Evolutionary conservation across 2,797 vertebrate species (phyloP).

Genomic region (Cynodonichthys magdalenae): DNA sequence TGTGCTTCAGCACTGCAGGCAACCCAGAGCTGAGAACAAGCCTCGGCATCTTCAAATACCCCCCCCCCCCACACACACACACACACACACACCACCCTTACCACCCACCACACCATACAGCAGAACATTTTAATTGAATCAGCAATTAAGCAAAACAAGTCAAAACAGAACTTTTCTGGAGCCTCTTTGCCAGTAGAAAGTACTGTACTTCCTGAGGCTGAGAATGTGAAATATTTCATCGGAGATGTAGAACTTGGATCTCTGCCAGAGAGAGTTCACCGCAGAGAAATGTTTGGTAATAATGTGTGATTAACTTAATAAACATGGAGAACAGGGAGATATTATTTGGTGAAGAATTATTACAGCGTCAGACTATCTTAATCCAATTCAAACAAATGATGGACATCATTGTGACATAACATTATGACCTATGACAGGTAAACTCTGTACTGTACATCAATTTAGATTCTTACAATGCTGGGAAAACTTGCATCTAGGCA

Average conservation of each 20-base stretch:
- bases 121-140: conserved; percentile 78
- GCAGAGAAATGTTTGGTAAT: conserved; percentile 63
- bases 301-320: conserved; percentile 55
- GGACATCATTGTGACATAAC: background rate
- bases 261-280: conserved; percentile 46
- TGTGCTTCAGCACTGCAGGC: conserved; percentile 45
- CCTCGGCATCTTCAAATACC: conserved; percentile 37
- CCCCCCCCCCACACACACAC: background rate
- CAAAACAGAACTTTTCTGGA: conserved; percentile 66
- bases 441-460: too few species aligned
- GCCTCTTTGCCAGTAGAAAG: conserved; percentile 48
- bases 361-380: conserved; percentile 17
- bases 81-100: background rate
- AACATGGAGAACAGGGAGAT: conserved; percentile 37
- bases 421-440: background rate
- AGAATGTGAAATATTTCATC: conserved; percentile 56
- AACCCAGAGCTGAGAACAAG: conserved; percentile 54
- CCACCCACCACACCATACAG: conserved; percentile 34
- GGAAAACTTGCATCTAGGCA: background rate
- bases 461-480: background rate
- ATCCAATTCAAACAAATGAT: conserved; percentile 8
- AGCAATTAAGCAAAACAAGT: conserved; percentile 77
- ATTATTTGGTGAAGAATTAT: conserved; percentile 47
- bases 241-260: conserved; percentile 50
- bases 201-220: conserved; percentile 68